These are phyloP conservation scores for Thereva unica DNA, from an alignment of 2,888 invertebrate genomes.

Conservation along the genomic window DNA sequence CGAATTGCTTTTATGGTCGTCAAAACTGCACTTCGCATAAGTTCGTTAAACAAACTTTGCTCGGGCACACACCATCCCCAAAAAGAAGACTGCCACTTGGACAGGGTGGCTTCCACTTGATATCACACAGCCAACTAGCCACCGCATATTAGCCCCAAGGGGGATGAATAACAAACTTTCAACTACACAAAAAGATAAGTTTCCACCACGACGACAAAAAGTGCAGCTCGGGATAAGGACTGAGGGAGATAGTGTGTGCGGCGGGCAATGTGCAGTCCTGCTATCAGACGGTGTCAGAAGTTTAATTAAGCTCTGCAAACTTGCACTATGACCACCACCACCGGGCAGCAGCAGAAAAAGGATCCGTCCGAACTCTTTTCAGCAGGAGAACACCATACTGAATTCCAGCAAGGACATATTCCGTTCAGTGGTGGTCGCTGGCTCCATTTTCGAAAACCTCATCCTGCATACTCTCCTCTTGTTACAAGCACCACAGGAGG, in stretches of 20 bases:
- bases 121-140: conserved; percentile 13
- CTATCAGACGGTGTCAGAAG: conserved; percentile 14
- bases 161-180: conserved; percentile 34
- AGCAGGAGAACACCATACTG: conserved; percentile 35
- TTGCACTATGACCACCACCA: conserved; percentile 5
- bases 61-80: conserved; percentile 40
- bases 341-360: conserved; percentile 1
- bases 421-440: conserved; percentile 9
- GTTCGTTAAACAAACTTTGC: conserved; percentile 44
- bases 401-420: conserved; percentile 37
- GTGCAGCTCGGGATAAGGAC: conserved; percentile 3
- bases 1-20: conserved; percentile 40
- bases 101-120: conserved; percentile 20
- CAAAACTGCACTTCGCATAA: conserved; percentile 44
- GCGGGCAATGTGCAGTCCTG: not conserved
- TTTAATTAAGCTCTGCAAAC: conserved; percentile 39
- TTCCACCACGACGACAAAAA: not conserved
- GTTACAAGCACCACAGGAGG: not conserved
- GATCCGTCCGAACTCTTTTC: conserved; percentile 12
- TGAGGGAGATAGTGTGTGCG: not conserved
- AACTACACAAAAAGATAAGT: conserved; percentile 31
- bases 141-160: conserved; percentile 29
- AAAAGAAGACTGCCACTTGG: conserved; percentile 38
- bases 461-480: not conserved
- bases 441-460: conserved; percentile 18